Percentiles rank a stretch among this genome's conserved stretches.
Conservation (phyloP, 2,797 vertebrate genomes). For the Borostomias antarcticus region DNA sequence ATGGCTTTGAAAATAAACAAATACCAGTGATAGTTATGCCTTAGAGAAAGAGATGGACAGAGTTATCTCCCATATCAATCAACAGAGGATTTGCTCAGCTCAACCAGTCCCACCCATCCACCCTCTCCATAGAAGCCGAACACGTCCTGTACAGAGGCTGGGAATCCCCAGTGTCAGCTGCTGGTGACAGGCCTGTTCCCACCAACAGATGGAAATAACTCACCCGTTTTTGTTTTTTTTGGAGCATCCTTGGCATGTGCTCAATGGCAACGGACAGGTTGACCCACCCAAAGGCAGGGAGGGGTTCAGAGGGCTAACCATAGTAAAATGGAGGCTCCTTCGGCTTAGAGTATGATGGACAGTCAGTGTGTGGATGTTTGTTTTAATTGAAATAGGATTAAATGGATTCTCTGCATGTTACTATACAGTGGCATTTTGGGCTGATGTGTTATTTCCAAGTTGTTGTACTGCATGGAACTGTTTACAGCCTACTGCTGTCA, state of each 20-base stretch:
- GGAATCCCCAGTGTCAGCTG: slow-evolving; percentile 36
- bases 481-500: too few species aligned
- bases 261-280: slow-evolving; percentile 42
- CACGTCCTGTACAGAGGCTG: background rate
- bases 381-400: too few species aligned
- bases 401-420: too few species aligned
- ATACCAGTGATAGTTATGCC: too few species aligned
- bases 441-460: too few species aligned
- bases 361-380: slow-evolving; percentile 2
- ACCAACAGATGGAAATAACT: slow-evolving; percentile 46
- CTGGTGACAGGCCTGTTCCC: slow-evolving; percentile 20
- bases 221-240: slow-evolving; percentile 15
- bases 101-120: slow-evolving; percentile 20
- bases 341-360: background rate
- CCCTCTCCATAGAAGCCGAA: too few species aligned
- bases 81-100: background rate
- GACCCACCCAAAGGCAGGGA: slow-evolving; percentile 20
- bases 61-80: slow-evolving; percentile 13
- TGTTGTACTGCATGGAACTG: too few species aligned
- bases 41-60: too few species aligned
- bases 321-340: slow-evolving; percentile 7
- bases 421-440: too few species aligned
- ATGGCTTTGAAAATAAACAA: too few species aligned
- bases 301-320: slow-evolving; percentile 14
- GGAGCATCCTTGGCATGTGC: slow-evolving; percentile 45